Base-by-base conservation (phyloP, 2,888 invertebrate genomes). In the Pterostichus niger region DNA sequence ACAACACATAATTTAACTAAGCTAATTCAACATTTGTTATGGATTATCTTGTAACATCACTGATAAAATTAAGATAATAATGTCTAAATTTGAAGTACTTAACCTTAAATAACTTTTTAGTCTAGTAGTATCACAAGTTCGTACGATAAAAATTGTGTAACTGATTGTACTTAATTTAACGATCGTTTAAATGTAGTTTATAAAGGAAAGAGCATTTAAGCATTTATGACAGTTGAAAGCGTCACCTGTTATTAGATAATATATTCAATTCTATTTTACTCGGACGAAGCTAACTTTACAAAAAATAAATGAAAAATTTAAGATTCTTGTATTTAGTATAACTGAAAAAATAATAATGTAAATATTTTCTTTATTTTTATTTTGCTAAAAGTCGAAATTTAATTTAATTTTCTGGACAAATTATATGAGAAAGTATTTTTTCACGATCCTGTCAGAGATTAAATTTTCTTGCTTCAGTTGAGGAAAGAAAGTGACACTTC, bases 181-280 rank as follows among this genome's bases (percentile, higher is more conserved):
- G 52, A n/a, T 33, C 49, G 52, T 75, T 75, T 75, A 52, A 75
- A 75, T 52, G 49, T 52, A 33, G 49, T 75, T 49, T 52, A 75
- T 75, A 75, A 49, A 75, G 46, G 75, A 52, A 52, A n/a, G 73
- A n/a, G 44, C 15, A n/a, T 49, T 31, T 73, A 73, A 33, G 46
- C 52, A 75, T 24, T 17, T 73, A 73, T 73, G 15, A 33, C 64
- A n/a, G 64, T 64, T 64, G n/a, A 33, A 64, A 64, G 31, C 64
- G 33, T 13, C 64, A 64, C 11, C 61, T 56, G 56, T 56, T 56
- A 49, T 49, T 49, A 49, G 0, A 10, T 49, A 49, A 49, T 49
- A 11, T 49, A n/a, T 49, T n/a, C 13, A 49, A 10, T 1, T 49
- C 0, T 13, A 49, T 49, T 49, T 49, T 13, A n/a, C 49, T 46